phyloP scores from a whole-genome alignment of 2,888 invertebrate genomes.

The Nephrotoma appendiculata region DNA sequence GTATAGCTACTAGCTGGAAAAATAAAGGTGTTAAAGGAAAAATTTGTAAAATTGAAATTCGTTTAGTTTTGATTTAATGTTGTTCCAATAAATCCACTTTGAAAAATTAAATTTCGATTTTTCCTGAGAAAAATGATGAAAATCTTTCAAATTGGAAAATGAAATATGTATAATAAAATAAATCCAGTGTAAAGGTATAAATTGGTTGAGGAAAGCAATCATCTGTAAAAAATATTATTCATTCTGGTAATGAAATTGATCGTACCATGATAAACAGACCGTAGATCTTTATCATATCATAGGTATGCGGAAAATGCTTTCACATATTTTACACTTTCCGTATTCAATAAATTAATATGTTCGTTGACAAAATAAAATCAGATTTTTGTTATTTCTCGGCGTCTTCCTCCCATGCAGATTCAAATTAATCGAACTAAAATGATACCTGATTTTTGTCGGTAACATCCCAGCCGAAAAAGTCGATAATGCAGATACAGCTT shows the following conservation, averaged over 20 bases:
- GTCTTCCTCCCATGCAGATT: too few species aligned
- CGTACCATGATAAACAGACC: background rate
- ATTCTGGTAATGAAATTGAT: background rate
- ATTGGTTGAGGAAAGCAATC: background rate
- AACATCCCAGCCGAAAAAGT: too few species aligned
- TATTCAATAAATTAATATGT: too few species aligned
- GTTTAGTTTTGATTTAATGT: background rate
- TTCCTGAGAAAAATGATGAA: background rate
- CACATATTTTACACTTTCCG: too few species aligned
- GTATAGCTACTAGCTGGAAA: background rate
- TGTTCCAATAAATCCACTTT: background rate
- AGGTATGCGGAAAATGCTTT: background rate
- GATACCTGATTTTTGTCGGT: too few species aligned
- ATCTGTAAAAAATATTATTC: background rate
- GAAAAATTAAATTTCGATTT: background rate
- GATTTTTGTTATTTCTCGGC: too few species aligned
- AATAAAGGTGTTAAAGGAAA: background rate
- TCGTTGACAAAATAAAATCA: too few species aligned
- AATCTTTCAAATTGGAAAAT: background rate
- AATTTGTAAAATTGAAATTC: background rate
- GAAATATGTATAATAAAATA: background rate
- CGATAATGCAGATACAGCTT: too few species aligned
- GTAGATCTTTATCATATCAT: background rate
- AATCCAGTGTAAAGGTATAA: background rate
- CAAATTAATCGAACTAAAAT: too few species aligned